Conservation (phyloP, 2,113 vertebrate genomes). For the Psettodes erumei region DNA sequence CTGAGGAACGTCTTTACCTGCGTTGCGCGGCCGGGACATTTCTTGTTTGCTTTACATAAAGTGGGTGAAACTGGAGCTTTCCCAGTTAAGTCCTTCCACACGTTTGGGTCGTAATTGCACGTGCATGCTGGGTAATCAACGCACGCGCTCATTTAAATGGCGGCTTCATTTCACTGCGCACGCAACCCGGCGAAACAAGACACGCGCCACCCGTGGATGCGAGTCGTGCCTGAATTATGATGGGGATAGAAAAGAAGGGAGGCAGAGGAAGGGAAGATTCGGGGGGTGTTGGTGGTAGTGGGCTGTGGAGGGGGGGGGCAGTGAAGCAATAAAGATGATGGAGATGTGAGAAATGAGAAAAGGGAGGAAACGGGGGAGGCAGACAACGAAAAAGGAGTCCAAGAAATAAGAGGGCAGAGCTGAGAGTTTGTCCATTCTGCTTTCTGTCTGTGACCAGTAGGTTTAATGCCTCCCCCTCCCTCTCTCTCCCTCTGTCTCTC, state of each 20-base stretch:
- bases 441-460: slow-evolving; percentile 49
- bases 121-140: not conserved
- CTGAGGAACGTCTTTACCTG: not conserved
- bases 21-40: not conserved
- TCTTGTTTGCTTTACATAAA: not conserved
- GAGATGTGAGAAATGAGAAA: not conserved
- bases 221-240: slow-evolving; percentile 45
- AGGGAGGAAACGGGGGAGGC: slow-evolving; percentile 4
- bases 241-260: slow-evolving; percentile 26
- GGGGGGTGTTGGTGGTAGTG: too few species aligned
- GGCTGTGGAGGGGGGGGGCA: not conserved
- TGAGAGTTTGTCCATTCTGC: slow-evolving; percentile 34
- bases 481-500: not conserved
- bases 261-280: slow-evolving; percentile 1
- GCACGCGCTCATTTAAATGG: too few species aligned
- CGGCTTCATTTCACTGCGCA: too few species aligned
- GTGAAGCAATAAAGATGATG: slow-evolving; percentile 28
- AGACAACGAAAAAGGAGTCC: not conserved
- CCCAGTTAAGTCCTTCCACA: not conserved
- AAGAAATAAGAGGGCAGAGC: slow-evolving; percentile 22
- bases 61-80: not conserved
- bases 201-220: slow-evolving; percentile 29
- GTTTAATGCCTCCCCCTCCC: slow-evolving; percentile 40
- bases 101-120: not conserved
- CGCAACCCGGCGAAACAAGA: slow-evolving; percentile 53